A percentile compares a stretch with the other conserved stretches of the same genome.
Conservation (phyloP, 1,140 invertebrate species). For the Aphis craccivora region DNA sequence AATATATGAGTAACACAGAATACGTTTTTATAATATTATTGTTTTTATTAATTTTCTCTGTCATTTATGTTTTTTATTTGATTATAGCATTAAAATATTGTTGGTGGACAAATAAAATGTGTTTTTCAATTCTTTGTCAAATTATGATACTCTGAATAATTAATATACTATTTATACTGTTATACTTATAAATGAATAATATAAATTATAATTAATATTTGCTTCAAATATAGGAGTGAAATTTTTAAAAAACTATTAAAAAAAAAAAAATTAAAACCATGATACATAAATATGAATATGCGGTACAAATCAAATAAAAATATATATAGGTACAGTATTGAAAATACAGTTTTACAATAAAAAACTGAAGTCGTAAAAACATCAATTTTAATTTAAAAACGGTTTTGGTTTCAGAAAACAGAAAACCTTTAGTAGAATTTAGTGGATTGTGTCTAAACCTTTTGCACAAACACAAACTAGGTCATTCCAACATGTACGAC, state of each 20-base stretch:
- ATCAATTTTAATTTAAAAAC: not conserved
- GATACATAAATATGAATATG: not conserved
- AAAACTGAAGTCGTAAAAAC: not conserved
- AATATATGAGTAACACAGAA: not conserved
- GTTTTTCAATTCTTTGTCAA: not conserved
- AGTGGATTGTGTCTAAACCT: not conserved
- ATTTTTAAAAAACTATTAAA: conserved; percentile 10
- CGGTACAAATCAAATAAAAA: not conserved
- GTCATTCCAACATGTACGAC: conserved; percentile 26
- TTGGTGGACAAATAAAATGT: not conserved
- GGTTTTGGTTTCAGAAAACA: not conserved
- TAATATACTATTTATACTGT: not conserved
- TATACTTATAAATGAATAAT: not conserved
- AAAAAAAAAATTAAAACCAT: not conserved
- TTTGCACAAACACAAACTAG: not conserved
- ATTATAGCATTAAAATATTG: not conserved
- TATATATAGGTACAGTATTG: not conserved
- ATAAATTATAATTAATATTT: not conserved
- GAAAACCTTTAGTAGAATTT: not conserved
- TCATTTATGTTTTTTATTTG: not conserved
- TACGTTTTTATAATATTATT: not conserved
- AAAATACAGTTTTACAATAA: not conserved
- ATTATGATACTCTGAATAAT: not conserved
- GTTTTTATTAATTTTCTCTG: not conserved
- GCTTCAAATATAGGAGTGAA: not conserved